phyloP scores from a whole-genome alignment of 1,140 invertebrate genomes.

The Parasteatoda tepidariorum region DNA sequence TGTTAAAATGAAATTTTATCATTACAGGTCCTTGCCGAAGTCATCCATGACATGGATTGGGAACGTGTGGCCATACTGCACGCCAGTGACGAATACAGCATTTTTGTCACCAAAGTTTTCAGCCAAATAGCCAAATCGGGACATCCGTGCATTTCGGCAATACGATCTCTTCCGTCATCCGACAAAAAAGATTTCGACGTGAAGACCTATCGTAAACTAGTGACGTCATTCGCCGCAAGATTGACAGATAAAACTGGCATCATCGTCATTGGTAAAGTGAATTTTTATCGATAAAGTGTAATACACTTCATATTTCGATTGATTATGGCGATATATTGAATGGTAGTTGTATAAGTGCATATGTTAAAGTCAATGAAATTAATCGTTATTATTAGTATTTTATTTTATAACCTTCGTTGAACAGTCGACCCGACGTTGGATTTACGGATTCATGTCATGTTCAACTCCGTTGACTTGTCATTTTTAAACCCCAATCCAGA shows the following conservation, averaged over 20 bases:
- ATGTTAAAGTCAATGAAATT: too few relatives aligned
- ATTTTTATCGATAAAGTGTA: too few relatives aligned
- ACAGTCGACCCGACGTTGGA: too few relatives aligned
- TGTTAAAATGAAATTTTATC: neutral
- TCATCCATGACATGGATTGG: slow-evolving; percentile 67
- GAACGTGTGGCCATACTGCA: slow-evolving; percentile 66
- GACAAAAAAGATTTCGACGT: neutral
- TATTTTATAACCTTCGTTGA: too few relatives aligned
- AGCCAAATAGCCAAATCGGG: slow-evolving; percentile 59
- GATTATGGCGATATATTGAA: too few relatives aligned
- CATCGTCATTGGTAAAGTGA: slow-evolving; percentile 61
- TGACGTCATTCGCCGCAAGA: slow-evolving; percentile 63
- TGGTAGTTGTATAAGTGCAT: too few relatives aligned
- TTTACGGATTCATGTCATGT: too few relatives aligned
- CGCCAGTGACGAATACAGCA: slow-evolving; percentile 65
- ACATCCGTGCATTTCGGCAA: slow-evolving; percentile 58
- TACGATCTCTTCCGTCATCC: slow-evolving; percentile 46
- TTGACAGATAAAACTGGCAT: slow-evolving; percentile 59
- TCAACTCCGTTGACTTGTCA: too few relatives aligned
- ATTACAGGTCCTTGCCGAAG: slow-evolving; percentile 65
- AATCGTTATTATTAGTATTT: too few relatives aligned
- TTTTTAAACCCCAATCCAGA: too few relatives aligned
- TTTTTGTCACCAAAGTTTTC: slow-evolving; percentile 64
- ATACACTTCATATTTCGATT: too few relatives aligned
- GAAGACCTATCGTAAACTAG: slow-evolving; percentile 57